Conservation (phyloP, 2,113 vertebrate species). For the Hyperopisus bebe region DNA sequence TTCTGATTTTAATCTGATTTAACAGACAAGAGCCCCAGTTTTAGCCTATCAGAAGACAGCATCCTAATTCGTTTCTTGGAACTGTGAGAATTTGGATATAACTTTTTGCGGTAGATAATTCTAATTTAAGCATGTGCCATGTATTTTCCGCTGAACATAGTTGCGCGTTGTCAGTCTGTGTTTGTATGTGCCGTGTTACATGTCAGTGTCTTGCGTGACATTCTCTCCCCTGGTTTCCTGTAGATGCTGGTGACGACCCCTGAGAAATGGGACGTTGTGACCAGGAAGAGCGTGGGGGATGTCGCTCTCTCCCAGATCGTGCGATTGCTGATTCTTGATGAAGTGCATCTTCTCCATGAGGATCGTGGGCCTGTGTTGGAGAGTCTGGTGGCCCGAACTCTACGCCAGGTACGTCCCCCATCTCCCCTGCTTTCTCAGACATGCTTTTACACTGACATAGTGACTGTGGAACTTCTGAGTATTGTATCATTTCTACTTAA, state of each 20-base stretch:
- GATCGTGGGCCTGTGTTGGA: constrained; percentile 95
- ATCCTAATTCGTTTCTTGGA: not conserved
- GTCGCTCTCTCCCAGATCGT: constrained; percentile 91
- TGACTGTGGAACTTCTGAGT: not conserved
- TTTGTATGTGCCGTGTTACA: not conserved
- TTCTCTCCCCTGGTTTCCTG: constrained; percentile 7
- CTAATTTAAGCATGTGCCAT: not conserved
- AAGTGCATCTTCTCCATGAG: constrained; percentile 94
- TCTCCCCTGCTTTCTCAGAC: not conserved
- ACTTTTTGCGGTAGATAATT: not conserved
- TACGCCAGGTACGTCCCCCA: constrained; percentile 76
- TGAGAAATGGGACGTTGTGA: constrained; percentile 98
- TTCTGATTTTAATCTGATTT: not conserved
- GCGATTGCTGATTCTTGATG: constrained; percentile 88
- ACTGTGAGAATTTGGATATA: not conserved
- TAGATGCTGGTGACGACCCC: constrained; percentile 98
- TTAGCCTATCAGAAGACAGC: not conserved
- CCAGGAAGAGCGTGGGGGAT: constrained; percentile 94
- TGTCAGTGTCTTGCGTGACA: not conserved
- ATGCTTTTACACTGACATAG: not conserved
- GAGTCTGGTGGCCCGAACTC: constrained; percentile 90
- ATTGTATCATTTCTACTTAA: not conserved
- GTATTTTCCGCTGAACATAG: not conserved
- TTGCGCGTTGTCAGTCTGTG: not conserved
- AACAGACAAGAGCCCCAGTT: not conserved